Evolutionary conservation across 2,113 vertebrate genomes (phyloP).

Genomic region (Calonectris borealis): DNA sequence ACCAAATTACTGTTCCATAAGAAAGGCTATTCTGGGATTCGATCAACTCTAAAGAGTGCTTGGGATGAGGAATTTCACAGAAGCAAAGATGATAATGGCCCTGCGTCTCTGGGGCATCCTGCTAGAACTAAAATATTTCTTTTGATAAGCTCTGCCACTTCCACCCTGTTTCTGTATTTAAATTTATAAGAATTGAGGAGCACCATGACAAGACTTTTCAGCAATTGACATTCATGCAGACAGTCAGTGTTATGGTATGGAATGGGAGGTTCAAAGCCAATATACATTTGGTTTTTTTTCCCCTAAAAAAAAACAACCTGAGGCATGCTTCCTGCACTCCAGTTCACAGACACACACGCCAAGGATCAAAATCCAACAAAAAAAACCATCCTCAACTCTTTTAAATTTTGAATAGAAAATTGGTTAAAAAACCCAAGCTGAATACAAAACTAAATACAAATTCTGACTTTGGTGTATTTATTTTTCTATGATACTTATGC

Average conservation of each 20-base stretch:
- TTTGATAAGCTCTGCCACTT: background rate
- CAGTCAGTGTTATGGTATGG: background rate
- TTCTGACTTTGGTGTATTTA: background rate
- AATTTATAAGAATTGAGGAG: background rate
- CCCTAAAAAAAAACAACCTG: background rate
- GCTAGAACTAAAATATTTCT: background rate
- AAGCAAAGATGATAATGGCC: background rate
- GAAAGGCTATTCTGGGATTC: background rate
- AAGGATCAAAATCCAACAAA: background rate
- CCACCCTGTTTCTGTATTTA: background rate
- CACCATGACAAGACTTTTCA: background rate
- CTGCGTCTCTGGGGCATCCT: background rate
- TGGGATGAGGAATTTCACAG: background rate
- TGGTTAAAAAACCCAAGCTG: background rate
- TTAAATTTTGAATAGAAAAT: background rate
- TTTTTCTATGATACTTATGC: background rate
- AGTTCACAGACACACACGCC: accelerated
- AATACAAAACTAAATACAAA: background rate
- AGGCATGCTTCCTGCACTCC: background rate
- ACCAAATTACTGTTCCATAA: background rate
- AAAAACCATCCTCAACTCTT: accelerated
- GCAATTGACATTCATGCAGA: background rate
- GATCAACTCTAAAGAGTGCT: background rate
- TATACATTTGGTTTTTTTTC: accelerated
- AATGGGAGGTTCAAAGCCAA: background rate